A percentile compares a stretch with the other conserved stretches of the same genome.
phyloP scores from a whole-genome alignment of 1,140 invertebrate genomes.

The Drosophila sulfurigaster region DNA sequence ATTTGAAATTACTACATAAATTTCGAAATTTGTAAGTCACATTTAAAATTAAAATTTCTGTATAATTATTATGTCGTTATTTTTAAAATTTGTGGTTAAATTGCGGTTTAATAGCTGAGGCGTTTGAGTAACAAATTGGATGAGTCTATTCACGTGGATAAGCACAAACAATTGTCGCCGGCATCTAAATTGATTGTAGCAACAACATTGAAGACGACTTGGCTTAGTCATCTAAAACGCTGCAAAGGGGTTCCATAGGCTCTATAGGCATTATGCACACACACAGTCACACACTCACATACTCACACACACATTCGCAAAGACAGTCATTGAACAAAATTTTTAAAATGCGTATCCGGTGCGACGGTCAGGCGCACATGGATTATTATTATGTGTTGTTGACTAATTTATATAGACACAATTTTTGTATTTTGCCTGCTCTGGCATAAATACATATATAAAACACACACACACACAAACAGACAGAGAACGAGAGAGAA shows the following conservation, averaged over 20 bases:
- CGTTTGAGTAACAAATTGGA: not conserved
- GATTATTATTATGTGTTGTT: constrained; percentile 46
- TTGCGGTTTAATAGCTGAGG: not conserved
- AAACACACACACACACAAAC: too few relatives aligned
- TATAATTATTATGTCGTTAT: not conserved
- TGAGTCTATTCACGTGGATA: constrained; percentile 5
- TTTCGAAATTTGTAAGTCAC: too few relatives aligned
- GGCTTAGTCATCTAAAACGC: constrained; percentile 39
- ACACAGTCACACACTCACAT: not conserved
- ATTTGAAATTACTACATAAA: too few relatives aligned
- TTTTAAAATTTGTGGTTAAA: not conserved
- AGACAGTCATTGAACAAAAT: constrained; percentile 43
- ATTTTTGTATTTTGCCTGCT: constrained; percentile 37
- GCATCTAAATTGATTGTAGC: constrained; percentile 10
- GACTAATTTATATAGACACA: constrained; percentile 54
- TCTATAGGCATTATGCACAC: not conserved
- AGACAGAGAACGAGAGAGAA: not conserved
- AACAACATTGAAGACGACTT: not conserved
- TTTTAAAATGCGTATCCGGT: constrained; percentile 60
- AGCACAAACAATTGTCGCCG: not conserved
- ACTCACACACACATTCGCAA: not conserved
- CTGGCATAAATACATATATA: constrained; percentile 39
- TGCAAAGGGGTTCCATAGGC: constrained; percentile 21
- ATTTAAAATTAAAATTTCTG: not conserved
- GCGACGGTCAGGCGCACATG: constrained; percentile 38